Base-by-base conservation (phyloP, 2,888 invertebrate species). In the Desoria tigrina region DNA sequence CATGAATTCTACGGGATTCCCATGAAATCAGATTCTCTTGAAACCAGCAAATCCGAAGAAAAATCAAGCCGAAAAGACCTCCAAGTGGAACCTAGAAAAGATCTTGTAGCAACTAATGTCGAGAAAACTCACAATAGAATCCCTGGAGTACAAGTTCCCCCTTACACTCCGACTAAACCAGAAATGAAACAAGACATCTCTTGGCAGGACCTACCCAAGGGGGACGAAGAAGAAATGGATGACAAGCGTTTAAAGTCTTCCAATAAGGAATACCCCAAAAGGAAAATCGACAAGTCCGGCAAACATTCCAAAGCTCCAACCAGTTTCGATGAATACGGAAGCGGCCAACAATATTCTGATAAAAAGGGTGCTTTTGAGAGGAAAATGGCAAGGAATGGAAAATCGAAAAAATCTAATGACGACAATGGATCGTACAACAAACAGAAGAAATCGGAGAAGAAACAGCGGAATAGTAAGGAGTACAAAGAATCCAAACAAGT, bases 281-380 rank as follows among this genome's bases (percentile, higher is more conserved):
- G 54, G 49, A 42, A 56, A 18, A 64, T 63, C 28, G 9, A 55
- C 26, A 67, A 58, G 57, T 63, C 62, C 23, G 53, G 61, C 42
- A 65, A 66, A 65, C 1, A 16, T 28, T 24, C 24, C 6, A 45
- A 45, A 45, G 4, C 16, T 45, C n/a, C 53, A 39, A n/a, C 49
- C 63, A 50, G 16, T 42, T 37, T 49, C 53, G 23, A 24, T 7
- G 32, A 11, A 11, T 7, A 11, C 11, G 4, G 4, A 7, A 32
- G 32, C 11, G 32, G 32, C 4, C 32, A 32, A 11, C 32, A 39
- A 26, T 51, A 27, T n/a, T 26, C 1, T 11, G 27, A 39, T 32
- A 39, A 32, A 24, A 58, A 18, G 42, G 26, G 28, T 7, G 45
- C 18, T 32, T 37, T 7, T 6, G n/a, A 58, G 24, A 49, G 28